A percentile compares a stretch with the other conserved stretches of the same genome.
These are phyloP conservation scores for Macropus fuliginosus DNA, from an alignment of 2,797 vertebrate genomes.

Conservation along the genomic window DNA sequence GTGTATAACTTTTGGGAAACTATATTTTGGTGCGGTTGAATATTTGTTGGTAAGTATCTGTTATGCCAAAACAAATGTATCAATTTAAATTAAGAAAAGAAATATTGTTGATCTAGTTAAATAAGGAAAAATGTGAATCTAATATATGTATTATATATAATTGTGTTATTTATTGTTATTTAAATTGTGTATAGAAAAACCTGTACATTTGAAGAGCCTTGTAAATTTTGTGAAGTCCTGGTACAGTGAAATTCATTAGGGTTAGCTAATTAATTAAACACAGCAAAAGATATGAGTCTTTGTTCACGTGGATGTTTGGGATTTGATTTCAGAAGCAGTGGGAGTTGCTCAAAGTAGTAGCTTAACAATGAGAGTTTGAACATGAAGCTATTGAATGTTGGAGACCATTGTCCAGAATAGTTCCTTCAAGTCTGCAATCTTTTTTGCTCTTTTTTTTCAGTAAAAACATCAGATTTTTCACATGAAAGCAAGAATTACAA, in stretches of 20 bases:
- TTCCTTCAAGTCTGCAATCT: background rate
- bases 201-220: background rate
- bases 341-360: background rate
- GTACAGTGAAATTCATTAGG: background rate
- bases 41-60: background rate
- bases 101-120: background rate
- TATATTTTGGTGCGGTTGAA: background rate
- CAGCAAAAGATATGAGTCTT: background rate
- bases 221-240: background rate
- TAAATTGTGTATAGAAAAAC: background rate
- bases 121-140: background rate
- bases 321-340: background rate
- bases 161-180: background rate
- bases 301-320: background rate
- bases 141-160: background rate
- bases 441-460: slow-evolving; percentile 62
- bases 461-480: slow-evolving; percentile 69
- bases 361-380: background rate
- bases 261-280: background rate
- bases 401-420: slow-evolving; percentile 23
- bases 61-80: background rate
- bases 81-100: background rate
- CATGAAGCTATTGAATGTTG: slow-evolving; percentile 23
- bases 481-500: slow-evolving; percentile 57
- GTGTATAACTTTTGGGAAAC: background rate